Conservation (phyloP, 1,140 invertebrate species). For the Drosophila chauvacae region DNA sequence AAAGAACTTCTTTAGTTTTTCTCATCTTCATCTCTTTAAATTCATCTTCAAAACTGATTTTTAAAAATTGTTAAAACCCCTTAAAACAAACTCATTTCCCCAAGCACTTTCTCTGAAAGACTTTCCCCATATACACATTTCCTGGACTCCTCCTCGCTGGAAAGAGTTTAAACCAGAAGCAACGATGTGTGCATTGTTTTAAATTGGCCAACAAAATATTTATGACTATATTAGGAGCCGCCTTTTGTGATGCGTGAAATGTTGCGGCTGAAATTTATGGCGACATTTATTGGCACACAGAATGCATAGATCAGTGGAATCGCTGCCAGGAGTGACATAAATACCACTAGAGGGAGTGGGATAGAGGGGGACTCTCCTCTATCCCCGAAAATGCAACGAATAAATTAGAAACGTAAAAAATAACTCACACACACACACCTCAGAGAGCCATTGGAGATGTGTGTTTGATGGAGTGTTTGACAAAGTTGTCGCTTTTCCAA, state of each 20-base stretch:
- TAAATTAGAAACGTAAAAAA: conserved; percentile 36
- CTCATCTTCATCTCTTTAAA: too few species aligned
- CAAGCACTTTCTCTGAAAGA: neutral
- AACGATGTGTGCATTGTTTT: conserved; percentile 60
- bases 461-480: conserved; percentile 82
- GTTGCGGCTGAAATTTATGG: conserved; percentile 67
- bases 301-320: conserved; percentile 74
- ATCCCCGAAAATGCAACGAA: conserved; percentile 30
- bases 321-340: conserved; percentile 65
- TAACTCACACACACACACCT: conserved; percentile 35
- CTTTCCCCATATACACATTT: neutral
- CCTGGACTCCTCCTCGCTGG: neutral
- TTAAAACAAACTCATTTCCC: conserved; percentile 1
- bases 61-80: conserved; percentile 4
- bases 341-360: conserved; percentile 33
- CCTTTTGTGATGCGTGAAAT: conserved; percentile 51
- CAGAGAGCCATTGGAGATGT: conserved; percentile 56
- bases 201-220: conserved; percentile 68
- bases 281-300: conserved; percentile 76
- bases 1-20: neutral
- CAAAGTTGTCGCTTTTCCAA: conserved; percentile 69
- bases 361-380: neutral
- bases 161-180: conserved; percentile 27
- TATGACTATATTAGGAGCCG: conserved; percentile 60
- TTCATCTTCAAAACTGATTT: neutral